Conservation (phyloP, 2,113 vertebrate species). For the Romanogobio albipinnatus region DNA sequence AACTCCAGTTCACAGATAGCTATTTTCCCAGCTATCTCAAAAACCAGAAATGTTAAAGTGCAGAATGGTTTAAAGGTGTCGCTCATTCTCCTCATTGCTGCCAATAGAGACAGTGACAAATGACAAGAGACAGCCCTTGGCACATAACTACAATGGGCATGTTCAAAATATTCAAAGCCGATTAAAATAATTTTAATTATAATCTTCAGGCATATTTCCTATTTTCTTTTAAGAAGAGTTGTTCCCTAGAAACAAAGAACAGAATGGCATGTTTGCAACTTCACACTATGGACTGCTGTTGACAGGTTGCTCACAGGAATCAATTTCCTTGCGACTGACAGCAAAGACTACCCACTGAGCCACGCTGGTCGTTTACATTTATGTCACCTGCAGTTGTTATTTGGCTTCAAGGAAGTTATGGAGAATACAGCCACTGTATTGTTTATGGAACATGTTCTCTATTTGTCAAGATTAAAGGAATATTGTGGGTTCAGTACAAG, state of each 20-base stretch:
- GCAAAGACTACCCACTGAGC: constrained; percentile 4
- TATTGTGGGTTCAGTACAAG: not conserved
- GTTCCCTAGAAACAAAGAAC: not conserved
- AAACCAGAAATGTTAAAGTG: not conserved
- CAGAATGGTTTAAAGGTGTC: not conserved
- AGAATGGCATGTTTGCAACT: not conserved
- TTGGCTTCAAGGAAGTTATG: not conserved
- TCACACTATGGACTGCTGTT: not conserved
- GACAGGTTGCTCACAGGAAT: not conserved
- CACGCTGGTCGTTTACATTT: not conserved
- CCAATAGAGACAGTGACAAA: not conserved
- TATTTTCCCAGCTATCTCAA: constrained; percentile 15
- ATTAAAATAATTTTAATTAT: not conserved
- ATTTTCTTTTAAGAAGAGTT: not conserved
- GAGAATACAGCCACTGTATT: not conserved
- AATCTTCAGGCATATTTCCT: not conserved
- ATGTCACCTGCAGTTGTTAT: constrained; percentile 2
- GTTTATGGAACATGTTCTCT: not conserved
- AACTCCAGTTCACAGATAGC: constrained; percentile 41
- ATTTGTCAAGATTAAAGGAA: constrained; percentile 14
- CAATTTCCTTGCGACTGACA: constrained; percentile 1
- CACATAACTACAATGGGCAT: not conserved
- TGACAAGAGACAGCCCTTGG: not conserved
- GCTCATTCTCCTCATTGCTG: not conserved
- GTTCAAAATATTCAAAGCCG: not conserved